phyloP scores from a whole-genome alignment of 2,888 invertebrate species.

The Stenodema calcarata region DNA sequence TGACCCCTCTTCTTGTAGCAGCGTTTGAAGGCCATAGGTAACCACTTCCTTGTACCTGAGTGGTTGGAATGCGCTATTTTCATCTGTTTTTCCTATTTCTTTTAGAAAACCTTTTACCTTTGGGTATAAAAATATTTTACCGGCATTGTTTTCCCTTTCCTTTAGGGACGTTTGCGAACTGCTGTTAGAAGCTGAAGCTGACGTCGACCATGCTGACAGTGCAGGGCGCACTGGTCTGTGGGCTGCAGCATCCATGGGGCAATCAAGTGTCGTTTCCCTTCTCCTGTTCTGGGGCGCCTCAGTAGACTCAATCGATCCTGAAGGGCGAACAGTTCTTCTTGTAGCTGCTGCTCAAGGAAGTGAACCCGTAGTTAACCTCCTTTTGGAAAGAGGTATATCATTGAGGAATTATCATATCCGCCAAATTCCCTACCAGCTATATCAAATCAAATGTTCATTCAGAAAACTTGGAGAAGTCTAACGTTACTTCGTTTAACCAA shows the following conservation, averaged over 20 bases:
- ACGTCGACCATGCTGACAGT: conserved; percentile 84
- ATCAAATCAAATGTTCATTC: too few relatives aligned
- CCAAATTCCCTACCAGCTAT: background rate
- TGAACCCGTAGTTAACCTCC: conserved; percentile 85
- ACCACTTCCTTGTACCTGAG: background rate
- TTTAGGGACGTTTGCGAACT: conserved; percentile 82
- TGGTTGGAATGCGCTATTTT: too few relatives aligned
- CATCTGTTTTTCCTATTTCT: too few relatives aligned
- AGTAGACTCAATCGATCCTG: conserved; percentile 92
- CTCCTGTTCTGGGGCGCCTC: conserved; percentile 95
- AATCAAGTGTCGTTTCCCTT: conserved; percentile 82
- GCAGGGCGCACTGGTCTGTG: conserved; percentile 86
- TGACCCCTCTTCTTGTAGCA: conserved; percentile 86
- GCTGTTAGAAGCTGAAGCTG: conserved; percentile 88
- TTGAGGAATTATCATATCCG: too few relatives aligned
- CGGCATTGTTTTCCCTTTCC: background rate
- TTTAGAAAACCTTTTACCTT: too few relatives aligned
- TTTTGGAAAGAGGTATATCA: conserved; percentile 80
- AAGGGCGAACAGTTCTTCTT: conserved; percentile 88
- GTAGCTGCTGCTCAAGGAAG: conserved; percentile 83
- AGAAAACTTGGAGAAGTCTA: too few relatives aligned
- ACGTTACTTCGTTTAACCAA: too few relatives aligned
- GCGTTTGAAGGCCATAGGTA: conserved; percentile 87
- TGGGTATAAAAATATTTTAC: too few relatives aligned
- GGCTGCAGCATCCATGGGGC: conserved; percentile 93